Conservation (phyloP, 2,797 vertebrate genomes). For the Poecilia picta region DNA sequence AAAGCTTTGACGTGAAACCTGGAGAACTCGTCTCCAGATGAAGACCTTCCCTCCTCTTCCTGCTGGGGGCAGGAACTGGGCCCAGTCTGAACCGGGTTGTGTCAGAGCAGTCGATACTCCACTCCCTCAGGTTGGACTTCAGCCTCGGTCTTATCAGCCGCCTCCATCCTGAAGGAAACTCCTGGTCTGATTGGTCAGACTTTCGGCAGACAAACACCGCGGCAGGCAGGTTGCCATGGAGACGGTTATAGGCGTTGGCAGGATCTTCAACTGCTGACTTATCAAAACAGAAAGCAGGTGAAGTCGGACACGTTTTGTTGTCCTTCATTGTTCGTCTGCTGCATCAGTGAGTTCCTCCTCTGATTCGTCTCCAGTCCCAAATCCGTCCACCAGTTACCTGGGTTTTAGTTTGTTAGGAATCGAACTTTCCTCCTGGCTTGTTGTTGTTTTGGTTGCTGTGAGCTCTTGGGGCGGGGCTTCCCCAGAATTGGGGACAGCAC, state of each 20-base stretch:
- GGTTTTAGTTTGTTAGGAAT: background rate
- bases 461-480: background rate
- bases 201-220: too few relatives aligned
- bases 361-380: background rate
- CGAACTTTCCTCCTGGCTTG: background rate
- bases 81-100: background rate
- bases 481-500: background rate
- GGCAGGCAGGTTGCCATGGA: too few relatives aligned
- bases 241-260: constrained; percentile 16
- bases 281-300: constrained; percentile 45
- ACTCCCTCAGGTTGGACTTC: constrained; percentile 3
- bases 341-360: too few relatives aligned
- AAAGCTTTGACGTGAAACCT: background rate
- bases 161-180: background rate
- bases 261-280: constrained; percentile 44
- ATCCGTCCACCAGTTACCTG: background rate
- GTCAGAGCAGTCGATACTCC: background rate
- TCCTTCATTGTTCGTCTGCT: constrained; percentile 32
- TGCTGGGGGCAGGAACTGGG: background rate
- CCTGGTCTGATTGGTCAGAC: background rate
- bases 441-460: background rate
- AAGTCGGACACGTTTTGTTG: constrained; percentile 39
- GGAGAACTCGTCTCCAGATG: background rate
- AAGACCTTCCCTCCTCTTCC: background rate
- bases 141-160: constrained; percentile 39